Percentiles rank a stretch among this genome's conserved stretches.
These are phyloP conservation scores for Phocides pigmalion DNA, from an alignment of 1,140 invertebrate species.

Conservation along the genomic window DNA sequence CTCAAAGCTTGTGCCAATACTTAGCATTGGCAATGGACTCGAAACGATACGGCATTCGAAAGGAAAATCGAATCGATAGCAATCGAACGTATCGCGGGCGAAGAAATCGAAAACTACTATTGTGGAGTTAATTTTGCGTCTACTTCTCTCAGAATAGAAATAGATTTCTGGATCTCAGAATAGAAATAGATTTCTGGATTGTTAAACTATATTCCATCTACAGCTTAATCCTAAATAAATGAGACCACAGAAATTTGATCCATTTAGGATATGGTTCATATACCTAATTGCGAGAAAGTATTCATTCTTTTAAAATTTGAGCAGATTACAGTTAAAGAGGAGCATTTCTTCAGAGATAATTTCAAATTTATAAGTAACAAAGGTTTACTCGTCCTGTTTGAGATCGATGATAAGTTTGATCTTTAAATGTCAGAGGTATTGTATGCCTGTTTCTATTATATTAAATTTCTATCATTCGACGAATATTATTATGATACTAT, in stretches of 20 bases:
- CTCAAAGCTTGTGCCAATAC: constrained; percentile 35
- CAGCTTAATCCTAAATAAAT: neutral
- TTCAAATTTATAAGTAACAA: too few relatives aligned
- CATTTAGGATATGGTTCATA: too few relatives aligned
- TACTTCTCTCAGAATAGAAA: neutral
- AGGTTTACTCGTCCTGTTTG: too few relatives aligned
- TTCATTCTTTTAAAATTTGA: too few relatives aligned
- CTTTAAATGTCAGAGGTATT: too few relatives aligned
- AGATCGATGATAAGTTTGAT: too few relatives aligned
- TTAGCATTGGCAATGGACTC: constrained; percentile 58
- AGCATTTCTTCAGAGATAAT: too few relatives aligned
- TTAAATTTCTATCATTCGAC: too few relatives aligned
- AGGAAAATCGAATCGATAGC: constrained; percentile 59
- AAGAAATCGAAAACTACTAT: constrained; percentile 55
- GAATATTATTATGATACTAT: too few relatives aligned
- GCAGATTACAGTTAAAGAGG: too few relatives aligned
- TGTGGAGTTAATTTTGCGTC: constrained; percentile 18
- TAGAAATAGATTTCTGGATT: neutral
- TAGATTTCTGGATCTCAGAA: neutral
- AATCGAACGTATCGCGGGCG: constrained; percentile 45
- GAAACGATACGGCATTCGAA: constrained; percentile 50
- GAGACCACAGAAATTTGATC: neutral
- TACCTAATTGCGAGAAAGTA: too few relatives aligned
- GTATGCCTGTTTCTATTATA: too few relatives aligned
- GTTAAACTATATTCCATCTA: neutral